Base-by-base conservation (phyloP, 92 coral and sea anemone genomes). In the Palythoa grandiflora region DNA sequence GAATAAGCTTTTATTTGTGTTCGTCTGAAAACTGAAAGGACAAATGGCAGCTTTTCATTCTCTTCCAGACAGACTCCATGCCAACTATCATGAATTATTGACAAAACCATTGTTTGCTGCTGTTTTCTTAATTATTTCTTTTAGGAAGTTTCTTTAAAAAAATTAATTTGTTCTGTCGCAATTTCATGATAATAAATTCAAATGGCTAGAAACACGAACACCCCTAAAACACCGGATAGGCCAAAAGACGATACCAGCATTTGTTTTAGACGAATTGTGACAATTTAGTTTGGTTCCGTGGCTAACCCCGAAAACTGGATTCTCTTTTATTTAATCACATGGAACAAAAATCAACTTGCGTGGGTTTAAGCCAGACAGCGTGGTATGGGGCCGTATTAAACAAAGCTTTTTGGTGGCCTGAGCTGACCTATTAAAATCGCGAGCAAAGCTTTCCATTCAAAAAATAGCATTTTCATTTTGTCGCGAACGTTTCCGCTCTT, bases 111-210 rank as follows among this genome's bases (percentile, higher is more conserved):
- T 81, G 86, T 81, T 81, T 66, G 6, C 37, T 44, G 86, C 73
- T 81, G 75, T 71, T 68, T 66, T 81, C 86, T 65, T 81, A 47
- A 81, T 81, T 21, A 81, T 66, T 47, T 81, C 75, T 81, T 81
- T 65, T 48, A 39, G 75, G 48, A 3, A 59, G 38, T 77, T 66
- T 80, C 59, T 80, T 63, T 80, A 5, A 38, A 65, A 80, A 20
- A 65, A 63, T 63, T 61, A 70, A 80, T 55, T 55, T 20, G 57
- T 48, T 47, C 86, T 35, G 21, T 66, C 60, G 28, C 74, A 47
- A 50, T 20, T 81, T 16, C 66, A 48, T 9, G 71, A 60, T 28
- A 48, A 81, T 21, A 48, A 36, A 36, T 65, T 81, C 65, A 44
- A 81, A 47, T 44, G 63, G 66, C 10, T n/a, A 20, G 37, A 47